Evolutionary conservation across 2,113 vertebrate species (phyloP), one percentile per base, ranked within the genome.

Genomic region (Progne subis): DNA sequence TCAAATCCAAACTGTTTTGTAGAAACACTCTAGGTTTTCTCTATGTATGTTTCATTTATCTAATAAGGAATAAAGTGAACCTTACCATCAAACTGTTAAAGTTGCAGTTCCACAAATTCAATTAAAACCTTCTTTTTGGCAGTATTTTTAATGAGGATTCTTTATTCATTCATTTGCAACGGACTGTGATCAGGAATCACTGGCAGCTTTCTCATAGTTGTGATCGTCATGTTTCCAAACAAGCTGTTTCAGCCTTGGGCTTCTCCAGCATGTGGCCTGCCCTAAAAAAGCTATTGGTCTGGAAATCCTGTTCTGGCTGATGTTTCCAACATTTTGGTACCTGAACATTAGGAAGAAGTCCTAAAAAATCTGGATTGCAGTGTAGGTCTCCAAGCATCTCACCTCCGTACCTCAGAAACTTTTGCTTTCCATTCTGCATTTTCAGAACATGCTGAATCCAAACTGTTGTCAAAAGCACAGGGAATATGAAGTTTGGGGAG

Each of bases 161-260:
- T 61, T 52, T n/a, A 46, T 13, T 60, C 18, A 11, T 55, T 90
- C 49, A 70, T 69, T 83, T 0, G 0, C 41, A 69, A 11, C 0
- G 2, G 26, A 28, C 69, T 71, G 24, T 64, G 53, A 28, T 82
- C 37, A n/a, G 43, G 49, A 89, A 75, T 84, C 47, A 16, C 13
- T 19, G 29, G 18, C 24, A 71, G 11, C 28, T 79, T 92, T 92
- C 34, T 89, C 43, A 2, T 43, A 52, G 41, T 37, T 91, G 24
- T 68, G 34, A 49, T 47, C 87, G 49, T 53, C 37, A 13, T 47
- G 37, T 80, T 88, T 90, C 59, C 50, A 86, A 41, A 29, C 43
- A 31, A 31, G 32, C 14, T 53, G 8, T 64, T 82, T 4, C 9
- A 92, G 34, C 26, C 32, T n/a, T 43, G 34, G 39, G 8, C 26